phyloP scores from a whole-genome alignment of 2,113 vertebrate genomes.

The Cryptomyrus ogoouensis region DNA sequence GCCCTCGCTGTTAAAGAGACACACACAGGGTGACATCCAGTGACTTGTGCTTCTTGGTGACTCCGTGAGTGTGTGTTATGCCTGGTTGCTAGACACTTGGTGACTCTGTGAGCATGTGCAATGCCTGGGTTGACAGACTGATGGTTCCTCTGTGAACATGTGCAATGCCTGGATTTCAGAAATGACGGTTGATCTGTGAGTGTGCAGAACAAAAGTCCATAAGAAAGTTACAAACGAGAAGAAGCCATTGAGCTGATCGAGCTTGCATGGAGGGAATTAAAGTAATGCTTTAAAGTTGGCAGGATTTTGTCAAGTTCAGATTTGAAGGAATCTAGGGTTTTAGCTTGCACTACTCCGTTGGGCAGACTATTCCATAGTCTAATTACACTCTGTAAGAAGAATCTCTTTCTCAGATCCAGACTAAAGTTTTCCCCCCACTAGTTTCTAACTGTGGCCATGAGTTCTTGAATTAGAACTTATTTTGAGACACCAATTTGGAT shows the following conservation, averaged over 20 bases:
- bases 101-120: not conserved
- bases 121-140: not conserved
- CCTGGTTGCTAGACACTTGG: not conserved
- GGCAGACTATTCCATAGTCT: too few species aligned
- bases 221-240: not conserved
- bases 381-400: too few species aligned
- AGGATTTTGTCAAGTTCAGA: not conserved
- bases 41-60: not conserved
- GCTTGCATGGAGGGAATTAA: not conserved
- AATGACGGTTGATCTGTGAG: not conserved
- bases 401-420: too few species aligned
- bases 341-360: too few species aligned
- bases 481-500: too few species aligned
- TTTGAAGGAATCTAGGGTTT: too few species aligned
- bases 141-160: not conserved
- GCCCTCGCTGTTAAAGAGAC: not conserved
- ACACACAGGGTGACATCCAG: not conserved
- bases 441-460: too few species aligned
- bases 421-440: too few species aligned
- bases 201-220: not conserved
- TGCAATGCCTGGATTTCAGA: not conserved
- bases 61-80: not conserved
- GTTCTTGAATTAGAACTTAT: too few species aligned
- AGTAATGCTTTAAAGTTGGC: not conserved
- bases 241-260: not conserved